Evolutionary conservation across 2,888 invertebrate species (phyloP).

Genomic region (Coenonympha arcania): DNA sequence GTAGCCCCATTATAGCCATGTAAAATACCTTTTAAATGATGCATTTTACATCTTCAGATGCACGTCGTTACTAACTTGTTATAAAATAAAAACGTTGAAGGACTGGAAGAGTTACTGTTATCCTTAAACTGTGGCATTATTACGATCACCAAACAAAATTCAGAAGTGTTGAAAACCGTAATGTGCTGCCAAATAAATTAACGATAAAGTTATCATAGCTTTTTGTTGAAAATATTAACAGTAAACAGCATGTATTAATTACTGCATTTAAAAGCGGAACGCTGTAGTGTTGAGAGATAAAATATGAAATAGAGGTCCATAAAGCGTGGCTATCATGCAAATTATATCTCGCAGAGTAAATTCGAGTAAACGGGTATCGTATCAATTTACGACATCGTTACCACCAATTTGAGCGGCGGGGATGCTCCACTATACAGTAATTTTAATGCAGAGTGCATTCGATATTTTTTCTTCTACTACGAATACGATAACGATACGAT

Average conservation of each 20-base stretch:
- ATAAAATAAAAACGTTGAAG: too few species aligned
- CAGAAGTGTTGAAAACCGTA: background rate
- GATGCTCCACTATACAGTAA: constrained; percentile 4
- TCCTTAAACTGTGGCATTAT: too few species aligned
- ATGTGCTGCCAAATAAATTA: background rate
- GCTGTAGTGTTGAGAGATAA: constrained; percentile 17
- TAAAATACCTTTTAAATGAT: too few species aligned
- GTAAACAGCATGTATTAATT: constrained; percentile 16
- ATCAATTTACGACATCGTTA: constrained; percentile 21
- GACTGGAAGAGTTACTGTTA: too few species aligned
- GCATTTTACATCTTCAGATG: too few species aligned
- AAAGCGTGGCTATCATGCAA: constrained; percentile 18
- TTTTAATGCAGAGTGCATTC: constrained; percentile 8
- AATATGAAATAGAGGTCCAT: constrained; percentile 19
- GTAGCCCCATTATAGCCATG: too few species aligned
- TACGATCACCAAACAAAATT: background rate
- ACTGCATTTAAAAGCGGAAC: constrained; percentile 13
- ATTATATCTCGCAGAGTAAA: constrained; percentile 19
- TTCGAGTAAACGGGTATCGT: constrained; percentile 17
- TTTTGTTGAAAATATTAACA: constrained; percentile 9
- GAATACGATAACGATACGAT: too few species aligned
- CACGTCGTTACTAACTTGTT: too few species aligned
- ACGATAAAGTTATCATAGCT: background rate
- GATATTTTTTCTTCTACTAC: background rate
- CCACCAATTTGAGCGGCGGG: constrained; percentile 16